phyloP scores from a whole-genome alignment of 2,888 invertebrate species.

The Microplitis deprimator region DNA sequence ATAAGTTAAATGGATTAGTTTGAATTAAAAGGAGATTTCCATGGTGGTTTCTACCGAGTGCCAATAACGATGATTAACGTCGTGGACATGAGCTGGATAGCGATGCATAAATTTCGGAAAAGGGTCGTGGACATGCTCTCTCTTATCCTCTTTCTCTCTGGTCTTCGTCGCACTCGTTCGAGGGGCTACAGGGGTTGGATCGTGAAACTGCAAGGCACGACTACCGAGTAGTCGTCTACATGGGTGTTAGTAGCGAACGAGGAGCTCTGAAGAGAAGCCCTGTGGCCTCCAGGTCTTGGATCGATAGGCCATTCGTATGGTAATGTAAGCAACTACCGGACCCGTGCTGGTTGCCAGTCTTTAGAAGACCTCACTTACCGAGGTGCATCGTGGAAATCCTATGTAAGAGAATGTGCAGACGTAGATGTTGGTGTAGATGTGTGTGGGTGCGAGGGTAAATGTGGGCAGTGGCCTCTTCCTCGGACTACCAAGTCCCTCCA shows the following conservation, averaged over 20 bases:
- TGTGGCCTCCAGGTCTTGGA: slow-evolving; percentile 59
- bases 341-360: slow-evolving; percentile 66
- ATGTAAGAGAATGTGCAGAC: neutral
- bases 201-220: neutral
- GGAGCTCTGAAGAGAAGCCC: slow-evolving; percentile 32
- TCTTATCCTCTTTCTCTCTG: neutral
- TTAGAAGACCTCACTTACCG: slow-evolving; percentile 43
- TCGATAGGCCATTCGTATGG: slow-evolving; percentile 71
- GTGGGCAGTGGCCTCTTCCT: neutral
- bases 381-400: slow-evolving; percentile 6
- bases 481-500: neutral
- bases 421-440: neutral
- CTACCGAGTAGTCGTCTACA: slow-evolving; percentile 18
- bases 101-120: slow-evolving; percentile 39
- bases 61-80: slow-evolving; percentile 62
- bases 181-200: slow-evolving; percentile 29
- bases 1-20: neutral
- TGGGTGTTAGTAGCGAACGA: slow-evolving; percentile 14
- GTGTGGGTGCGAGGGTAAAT: neutral
- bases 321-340: slow-evolving; percentile 71
- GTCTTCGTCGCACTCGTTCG: slow-evolving; percentile 39
- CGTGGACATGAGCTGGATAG: slow-evolving; percentile 49
- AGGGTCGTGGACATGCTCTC: slow-evolving; percentile 41
- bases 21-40: slow-evolving; percentile 17
- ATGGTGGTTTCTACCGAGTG: slow-evolving; percentile 14